Evolutionary conservation across 2,888 invertebrate species (phyloP), one percentile per base, ranked within the genome.

Genomic region (Hartigia nigra): DNA sequence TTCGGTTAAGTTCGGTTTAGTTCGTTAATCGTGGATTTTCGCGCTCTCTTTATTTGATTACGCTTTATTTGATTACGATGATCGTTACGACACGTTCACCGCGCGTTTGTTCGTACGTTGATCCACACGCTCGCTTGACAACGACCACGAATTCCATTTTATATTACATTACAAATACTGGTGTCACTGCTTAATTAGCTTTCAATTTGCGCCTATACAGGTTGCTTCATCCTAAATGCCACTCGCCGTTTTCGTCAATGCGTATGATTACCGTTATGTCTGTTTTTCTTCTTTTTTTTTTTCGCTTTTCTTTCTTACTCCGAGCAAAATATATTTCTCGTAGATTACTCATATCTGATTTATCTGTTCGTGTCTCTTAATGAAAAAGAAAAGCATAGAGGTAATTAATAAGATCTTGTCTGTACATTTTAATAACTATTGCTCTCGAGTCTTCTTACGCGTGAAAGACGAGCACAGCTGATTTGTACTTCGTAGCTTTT

Each of bases 1-100:
- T 31, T 34, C 3, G 75, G 75, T 34, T 32, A n/a, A 1, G 75
- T 23, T 34, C 23, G 23, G 23, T 55, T 55, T 55, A 55, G 14
- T 55, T 55, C 36, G 72, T 4, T 31, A 1, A 12, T 14, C 32
- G 72, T 32, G 31, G 72, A 34, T 34, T 72, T 1, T 72, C 72
- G n/a, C 75, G 36, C 23, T 81, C 83, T 82, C 82, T 87, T 86
- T 85, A 87, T 88, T 88, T 84, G 86, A 84, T 85, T 84, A 87
- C 83, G 81, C 77, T n/a, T n/a, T n/a, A n/a, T n/a, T n/a, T 82
- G 84, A 86, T 85, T 79, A n/a, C 83, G 83, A 85, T 86, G 84
- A 84, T 85, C 82, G 83, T 77, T 70, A 76, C 78, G 78, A 82
- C 81, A 78, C 77, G 80, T 82, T 82, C 81, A 81, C 83, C 81